Percentiles rank a stretch among this genome's conserved stretches.
phyloP scores from a whole-genome alignment of 1,140 invertebrate genomes.

The Philopotamus ludificatus region DNA sequence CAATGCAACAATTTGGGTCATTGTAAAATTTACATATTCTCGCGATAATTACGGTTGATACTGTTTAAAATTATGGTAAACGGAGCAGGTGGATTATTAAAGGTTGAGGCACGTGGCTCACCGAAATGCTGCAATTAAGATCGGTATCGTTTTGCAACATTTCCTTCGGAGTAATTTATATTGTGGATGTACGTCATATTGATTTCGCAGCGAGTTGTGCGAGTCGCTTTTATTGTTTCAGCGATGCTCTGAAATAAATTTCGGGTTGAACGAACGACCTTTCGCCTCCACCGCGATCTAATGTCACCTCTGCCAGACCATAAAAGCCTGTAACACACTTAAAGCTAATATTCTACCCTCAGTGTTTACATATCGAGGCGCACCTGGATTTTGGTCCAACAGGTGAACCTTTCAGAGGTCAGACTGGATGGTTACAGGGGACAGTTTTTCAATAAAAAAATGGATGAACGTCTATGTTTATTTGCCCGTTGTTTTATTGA shows the following conservation, averaged over 20 bases:
- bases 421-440: not conserved
- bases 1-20: too few relatives aligned
- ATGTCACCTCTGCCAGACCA: slow-evolving; percentile 29
- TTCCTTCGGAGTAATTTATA: not conserved
- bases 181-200: not conserved
- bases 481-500: too few relatives aligned
- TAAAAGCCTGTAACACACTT: slow-evolving; percentile 23
- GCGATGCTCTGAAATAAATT: not conserved
- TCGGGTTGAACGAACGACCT: not conserved
- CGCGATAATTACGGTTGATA: too few relatives aligned
- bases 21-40: too few relatives aligned
- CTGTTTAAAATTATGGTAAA: too few relatives aligned
- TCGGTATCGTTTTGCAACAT: not conserved
- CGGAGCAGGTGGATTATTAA: too few relatives aligned
- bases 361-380: slow-evolving; percentile 25
- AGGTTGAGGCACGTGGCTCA: too few relatives aligned
- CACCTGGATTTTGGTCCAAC: slow-evolving; percentile 20
- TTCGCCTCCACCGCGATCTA: not conserved
- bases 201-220: not conserved
- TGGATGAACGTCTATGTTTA: not conserved
- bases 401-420: not conserved
- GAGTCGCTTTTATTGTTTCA: too few relatives aligned
- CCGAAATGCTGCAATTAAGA: not conserved
- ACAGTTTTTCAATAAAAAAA: too few relatives aligned
- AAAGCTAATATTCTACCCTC: slow-evolving; percentile 28